Evolutionary conservation across 2,888 invertebrate species (phyloP), one percentile per base, ranked within the genome.

Genomic region (Mythimna impura): DNA sequence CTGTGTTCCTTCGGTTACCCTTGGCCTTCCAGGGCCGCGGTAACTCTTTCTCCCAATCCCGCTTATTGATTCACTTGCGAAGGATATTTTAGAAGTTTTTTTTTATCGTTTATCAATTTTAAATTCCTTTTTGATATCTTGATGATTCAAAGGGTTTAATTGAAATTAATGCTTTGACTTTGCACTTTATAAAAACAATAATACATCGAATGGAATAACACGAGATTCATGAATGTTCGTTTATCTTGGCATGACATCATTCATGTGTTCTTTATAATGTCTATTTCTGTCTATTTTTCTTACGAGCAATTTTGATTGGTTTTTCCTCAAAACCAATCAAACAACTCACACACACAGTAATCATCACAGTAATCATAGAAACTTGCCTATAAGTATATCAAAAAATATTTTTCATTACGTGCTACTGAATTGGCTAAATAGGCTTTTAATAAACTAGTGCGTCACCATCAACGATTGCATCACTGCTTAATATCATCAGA

Each of bases 171-270:
- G 3, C 17, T 30, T 58, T 25, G 55, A 17, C 25, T 57, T 25
- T 30, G 17, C 55, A n/a, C 34, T 72, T 17, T n/a, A 22, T 43
- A 65, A 73, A 20, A 55, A 47, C 17, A 66, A 61, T 54, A 66
- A 61, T 54, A 66, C 60, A 43, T 36, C 9, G 34, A 43, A 12
- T 65, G 43, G 7, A 76, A 14, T 36, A 54, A 76, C n/a, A 67
- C 12, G 25, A 7, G 34, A 69, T 64, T 72, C 30, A 64, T 60
- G 60, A 63, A 58, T 12, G n/a, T 14, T 60, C 14, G 52, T 14
- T 60, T 76, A 62, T 80, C 74, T 58, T 63, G 58, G 47, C 3
- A 34, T 76, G 76, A 76, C 80, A 60, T 76, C 47, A n/a, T 22
- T 10, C 25, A 54, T 36, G 12, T 58, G 73, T 12, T 0, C 30